phyloP scores from a whole-genome alignment of 2,797 vertebrate genomes.

The Sparidentex hasta region DNA sequence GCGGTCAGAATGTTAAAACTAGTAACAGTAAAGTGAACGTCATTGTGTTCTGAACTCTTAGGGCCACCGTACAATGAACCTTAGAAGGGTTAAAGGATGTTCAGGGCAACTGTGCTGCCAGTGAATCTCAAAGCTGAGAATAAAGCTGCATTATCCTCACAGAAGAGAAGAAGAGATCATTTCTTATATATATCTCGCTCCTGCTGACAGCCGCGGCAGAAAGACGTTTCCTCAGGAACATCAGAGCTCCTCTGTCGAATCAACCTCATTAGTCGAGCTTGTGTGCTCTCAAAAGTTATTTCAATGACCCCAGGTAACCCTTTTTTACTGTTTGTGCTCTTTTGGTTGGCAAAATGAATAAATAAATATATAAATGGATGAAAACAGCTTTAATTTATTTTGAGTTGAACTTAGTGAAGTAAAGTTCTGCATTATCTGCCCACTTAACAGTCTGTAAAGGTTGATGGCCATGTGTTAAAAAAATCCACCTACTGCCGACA shows the following conservation, averaged over 20 bases:
- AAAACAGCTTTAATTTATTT: neutral
- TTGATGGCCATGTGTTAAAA: neutral
- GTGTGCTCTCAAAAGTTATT: neutral
- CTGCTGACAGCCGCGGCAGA: neutral
- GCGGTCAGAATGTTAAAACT: neutral
- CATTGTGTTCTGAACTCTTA: neutral
- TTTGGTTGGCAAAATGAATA: slow-evolving; percentile 3
- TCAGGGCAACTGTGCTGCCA: neutral
- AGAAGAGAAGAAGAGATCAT: neutral
- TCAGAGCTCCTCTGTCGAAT: neutral
- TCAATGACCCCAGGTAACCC: neutral
- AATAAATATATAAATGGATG: neutral
- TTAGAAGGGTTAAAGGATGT: neutral
- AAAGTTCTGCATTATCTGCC: neutral
- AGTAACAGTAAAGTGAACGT: no score
- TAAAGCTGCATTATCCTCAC: neutral
- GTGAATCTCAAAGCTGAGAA: neutral
- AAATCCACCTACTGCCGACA: neutral
- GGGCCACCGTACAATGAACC: neutral
- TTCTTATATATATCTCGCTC: neutral
- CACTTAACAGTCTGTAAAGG: neutral
- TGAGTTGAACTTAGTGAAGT: slow-evolving; percentile 8
- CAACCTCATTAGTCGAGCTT: neutral
- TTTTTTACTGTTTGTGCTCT: neutral
- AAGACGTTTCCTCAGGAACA: neutral